Conservation (phyloP, 2,888 invertebrate species). For the Drepanosiphum platanoidis region DNA sequence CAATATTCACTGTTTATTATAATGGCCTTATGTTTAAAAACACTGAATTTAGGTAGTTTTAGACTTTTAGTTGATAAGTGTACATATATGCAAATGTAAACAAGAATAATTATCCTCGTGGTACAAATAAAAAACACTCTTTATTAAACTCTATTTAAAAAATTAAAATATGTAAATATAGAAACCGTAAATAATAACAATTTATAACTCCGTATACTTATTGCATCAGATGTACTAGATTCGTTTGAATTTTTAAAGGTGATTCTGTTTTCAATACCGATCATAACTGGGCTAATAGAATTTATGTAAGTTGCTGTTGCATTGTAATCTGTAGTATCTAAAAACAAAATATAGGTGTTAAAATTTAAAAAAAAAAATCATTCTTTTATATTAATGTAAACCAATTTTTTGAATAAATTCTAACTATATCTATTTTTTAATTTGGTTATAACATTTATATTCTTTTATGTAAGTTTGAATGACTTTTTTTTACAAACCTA, state of each 20-base stretch:
- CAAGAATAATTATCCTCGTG: too few relatives aligned
- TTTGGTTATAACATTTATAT: background rate
- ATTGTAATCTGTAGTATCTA: slow-evolving; percentile 33
- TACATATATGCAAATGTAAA: too few relatives aligned
- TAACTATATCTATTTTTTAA: too few relatives aligned
- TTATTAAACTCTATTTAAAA: background rate
- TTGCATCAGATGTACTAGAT: background rate
- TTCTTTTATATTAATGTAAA: background rate
- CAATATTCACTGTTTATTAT: too few relatives aligned
- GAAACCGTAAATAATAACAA: background rate
- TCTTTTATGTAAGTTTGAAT: background rate
- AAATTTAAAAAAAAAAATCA: background rate
- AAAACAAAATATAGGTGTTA: background rate
- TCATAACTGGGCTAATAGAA: slow-evolving; percentile 7
- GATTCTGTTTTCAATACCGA: slow-evolving; percentile 38
- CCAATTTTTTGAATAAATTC: too few relatives aligned
- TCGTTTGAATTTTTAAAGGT: background rate
- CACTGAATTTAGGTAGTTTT: too few relatives aligned
- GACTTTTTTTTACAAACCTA: background rate
- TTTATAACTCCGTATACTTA: background rate
- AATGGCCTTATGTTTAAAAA: too few relatives aligned
- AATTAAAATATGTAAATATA: background rate
- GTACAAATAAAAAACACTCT: too few relatives aligned
- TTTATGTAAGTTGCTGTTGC: slow-evolving; percentile 13
- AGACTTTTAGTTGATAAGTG: too few relatives aligned